A percentile compares a stretch with the other conserved stretches of the same genome.
phyloP scores from a whole-genome alignment of 1,140 invertebrate genomes.

The Popillia japonica region DNA sequence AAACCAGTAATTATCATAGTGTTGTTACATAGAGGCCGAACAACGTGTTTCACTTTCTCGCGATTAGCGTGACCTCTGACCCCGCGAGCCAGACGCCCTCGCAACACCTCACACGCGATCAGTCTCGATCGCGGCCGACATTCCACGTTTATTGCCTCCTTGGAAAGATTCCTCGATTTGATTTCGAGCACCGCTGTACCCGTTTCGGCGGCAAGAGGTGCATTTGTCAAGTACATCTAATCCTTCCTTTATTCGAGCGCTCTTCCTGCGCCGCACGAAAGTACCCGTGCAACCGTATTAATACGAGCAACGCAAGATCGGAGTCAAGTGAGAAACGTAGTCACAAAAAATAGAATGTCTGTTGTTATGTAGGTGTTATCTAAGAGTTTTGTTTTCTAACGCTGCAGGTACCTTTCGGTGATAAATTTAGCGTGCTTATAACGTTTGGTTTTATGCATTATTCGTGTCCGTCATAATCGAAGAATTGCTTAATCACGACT shows the following conservation, averaged over 20 bases:
- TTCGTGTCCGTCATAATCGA: slow-evolving; percentile 8
- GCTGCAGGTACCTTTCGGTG: neutral
- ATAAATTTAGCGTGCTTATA: slow-evolving; percentile 2
- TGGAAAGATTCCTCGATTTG: slow-evolving; percentile 21
- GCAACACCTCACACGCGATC: slow-evolving; percentile 31
- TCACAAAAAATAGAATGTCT: neutral
- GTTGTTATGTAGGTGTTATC: slow-evolving; percentile 19
- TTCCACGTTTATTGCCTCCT: slow-evolving; percentile 29
- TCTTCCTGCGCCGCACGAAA: slow-evolving; percentile 8
- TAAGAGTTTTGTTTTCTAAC: neutral
- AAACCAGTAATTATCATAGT: slow-evolving; percentile 32
- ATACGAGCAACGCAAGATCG: neutral
- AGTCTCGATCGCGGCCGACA: slow-evolving; percentile 21
- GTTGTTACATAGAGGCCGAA: slow-evolving; percentile 28
- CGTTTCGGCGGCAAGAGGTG: neutral
- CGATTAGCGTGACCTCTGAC: slow-evolving; percentile 28
- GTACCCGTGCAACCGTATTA: slow-evolving; percentile 6
- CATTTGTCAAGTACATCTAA: slow-evolving; percentile 24
- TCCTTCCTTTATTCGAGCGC: neutral
- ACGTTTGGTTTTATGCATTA: slow-evolving; percentile 8
- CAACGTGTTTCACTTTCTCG: slow-evolving; percentile 33
- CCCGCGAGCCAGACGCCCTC: slow-evolving; percentile 27
- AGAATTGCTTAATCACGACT: slow-evolving; percentile 2
- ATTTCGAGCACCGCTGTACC: slow-evolving; percentile 8
- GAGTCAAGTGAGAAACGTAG: neutral